A percentile compares a stretch with the other conserved stretches of the same genome.
Conservation (phyloP, 2,888 invertebrate species). For the Lochmaea crataegi region DNA sequence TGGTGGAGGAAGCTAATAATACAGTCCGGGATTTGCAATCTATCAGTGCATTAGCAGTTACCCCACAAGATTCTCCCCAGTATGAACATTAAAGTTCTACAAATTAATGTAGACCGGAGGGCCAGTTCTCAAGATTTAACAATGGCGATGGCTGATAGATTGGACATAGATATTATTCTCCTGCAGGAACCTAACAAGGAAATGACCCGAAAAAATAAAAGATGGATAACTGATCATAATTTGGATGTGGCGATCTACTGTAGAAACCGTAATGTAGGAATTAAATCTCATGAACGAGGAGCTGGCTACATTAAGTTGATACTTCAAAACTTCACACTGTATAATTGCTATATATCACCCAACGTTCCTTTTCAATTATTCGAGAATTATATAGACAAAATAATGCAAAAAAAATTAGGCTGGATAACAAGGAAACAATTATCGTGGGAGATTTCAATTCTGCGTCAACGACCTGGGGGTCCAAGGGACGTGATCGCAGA, state of each 20-base stretch:
- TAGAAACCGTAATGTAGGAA: conserved; percentile 10
- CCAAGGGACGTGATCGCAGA: conserved; percentile 7
- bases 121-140: conserved; percentile 23
- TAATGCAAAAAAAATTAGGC: conserved; percentile 12
- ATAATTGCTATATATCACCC: conserved; percentile 14
- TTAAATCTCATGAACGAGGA: conserved; percentile 1
- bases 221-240: conserved; percentile 1
- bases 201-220: background rate
- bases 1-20: background rate
- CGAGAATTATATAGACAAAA: conserved; percentile 8
- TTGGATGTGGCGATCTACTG: background rate
- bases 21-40: background rate
- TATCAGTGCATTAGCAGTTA: too few relatives aligned
- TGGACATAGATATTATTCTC: conserved; percentile 18
- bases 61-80: background rate
- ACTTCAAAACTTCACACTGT: background rate
- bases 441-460: conserved; percentile 25
- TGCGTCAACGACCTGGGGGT: conserved; percentile 19
- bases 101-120: conserved; percentile 30
- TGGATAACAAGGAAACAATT: background rate
- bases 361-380: background rate
- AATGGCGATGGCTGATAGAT: background rate
- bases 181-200: conserved; percentile 28
- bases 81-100: conserved; percentile 17
- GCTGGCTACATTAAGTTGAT: background rate